Evolutionary conservation across 2,888 invertebrate species (phyloP), one percentile per base, ranked within the genome.

Genomic region (Microplitis manilae): DNA sequence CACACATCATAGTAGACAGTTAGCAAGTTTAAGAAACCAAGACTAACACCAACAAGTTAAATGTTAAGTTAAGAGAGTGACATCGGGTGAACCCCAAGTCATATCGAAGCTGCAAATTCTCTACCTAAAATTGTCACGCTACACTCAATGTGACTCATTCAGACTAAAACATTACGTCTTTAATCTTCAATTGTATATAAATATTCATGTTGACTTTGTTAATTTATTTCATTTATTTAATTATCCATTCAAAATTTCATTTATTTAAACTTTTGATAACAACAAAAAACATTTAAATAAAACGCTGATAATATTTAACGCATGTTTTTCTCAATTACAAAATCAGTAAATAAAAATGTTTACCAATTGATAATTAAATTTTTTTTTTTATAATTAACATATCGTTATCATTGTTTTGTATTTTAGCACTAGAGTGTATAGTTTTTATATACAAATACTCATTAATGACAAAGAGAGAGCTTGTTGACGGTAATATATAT

Each of bases 61-160:
- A 50, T 50, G 50, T 50, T 50, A 50, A 50, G 50, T 50, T 50
- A 50, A 64, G 62, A 64, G 62, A 64, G 62, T 64, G 62, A 64
- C 62, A 64, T 64, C 15, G 62, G 62, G 15, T 20, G 15, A 64
- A 64, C 62, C 62, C 62, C 62, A 20, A 20, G 17, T 64, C 62
- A 64, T 64, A 64, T 64, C 20, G 17, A 8, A 8, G 20, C 62
- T 50, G 13, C 13, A 17, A 64, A 64, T 64, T 64, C 62, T 64
- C 15, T 15, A 17, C 62, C 62, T 64, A 64, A 64, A 64, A 64
- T 20, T 20, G 62, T 64, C 62, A 15, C 62, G 20, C 62, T 7
- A n/a, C 13, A 60, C 60, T 60, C 60, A 60, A 7, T 13, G 50
- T 50, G 50, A 50, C 50, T 50, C 50, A 50, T 50, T 50, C 50